Conservation (phyloP, 2,888 invertebrate genomes). For the Agrochola lychnidis region DNA sequence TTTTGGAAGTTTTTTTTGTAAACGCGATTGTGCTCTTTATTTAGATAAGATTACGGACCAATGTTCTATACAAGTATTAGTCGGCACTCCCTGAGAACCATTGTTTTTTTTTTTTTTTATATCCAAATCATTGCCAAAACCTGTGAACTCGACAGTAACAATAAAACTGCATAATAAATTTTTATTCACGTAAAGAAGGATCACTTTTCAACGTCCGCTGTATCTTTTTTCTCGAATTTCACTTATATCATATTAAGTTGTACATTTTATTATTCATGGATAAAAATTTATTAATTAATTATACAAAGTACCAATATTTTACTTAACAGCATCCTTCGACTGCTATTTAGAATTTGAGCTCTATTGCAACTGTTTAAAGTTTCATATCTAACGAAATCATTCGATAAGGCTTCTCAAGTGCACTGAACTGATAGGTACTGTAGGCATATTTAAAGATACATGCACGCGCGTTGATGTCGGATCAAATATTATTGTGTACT, state of each 20-base stretch:
- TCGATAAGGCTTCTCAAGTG: conserved; percentile 48
- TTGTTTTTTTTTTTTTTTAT: background rate
- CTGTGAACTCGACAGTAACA: conserved; percentile 8
- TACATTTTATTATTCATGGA: conserved; percentile 59
- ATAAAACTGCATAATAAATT: conserved; percentile 27
- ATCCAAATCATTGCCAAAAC: conserved; percentile 26
- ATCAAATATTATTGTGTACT: conserved; percentile 68
- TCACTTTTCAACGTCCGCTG: conserved; percentile 53
- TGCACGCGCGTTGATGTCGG: conserved; percentile 69
- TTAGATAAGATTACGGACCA: too few species aligned
- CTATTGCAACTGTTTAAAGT: conserved; percentile 31
- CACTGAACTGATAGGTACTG: conserved; percentile 63
- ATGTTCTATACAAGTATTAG: too few species aligned
- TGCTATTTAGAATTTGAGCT: conserved; percentile 24
- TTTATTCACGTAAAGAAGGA: conserved; percentile 39
- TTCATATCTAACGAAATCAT: conserved; percentile 30
- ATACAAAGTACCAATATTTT: conserved; percentile 61
- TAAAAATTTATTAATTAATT: conserved; percentile 66
- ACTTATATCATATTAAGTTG: conserved; percentile 56
- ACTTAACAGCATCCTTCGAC: conserved; percentile 5
- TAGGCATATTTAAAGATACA: conserved; percentile 59
- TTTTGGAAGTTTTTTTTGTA: too few species aligned
- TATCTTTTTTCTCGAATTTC: conserved; percentile 47
- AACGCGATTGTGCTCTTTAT: too few species aligned
- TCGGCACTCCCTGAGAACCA: too few species aligned